phyloP scores from a whole-genome alignment of 2,113 vertebrate species.

The Dasyurus viverrinus region DNA sequence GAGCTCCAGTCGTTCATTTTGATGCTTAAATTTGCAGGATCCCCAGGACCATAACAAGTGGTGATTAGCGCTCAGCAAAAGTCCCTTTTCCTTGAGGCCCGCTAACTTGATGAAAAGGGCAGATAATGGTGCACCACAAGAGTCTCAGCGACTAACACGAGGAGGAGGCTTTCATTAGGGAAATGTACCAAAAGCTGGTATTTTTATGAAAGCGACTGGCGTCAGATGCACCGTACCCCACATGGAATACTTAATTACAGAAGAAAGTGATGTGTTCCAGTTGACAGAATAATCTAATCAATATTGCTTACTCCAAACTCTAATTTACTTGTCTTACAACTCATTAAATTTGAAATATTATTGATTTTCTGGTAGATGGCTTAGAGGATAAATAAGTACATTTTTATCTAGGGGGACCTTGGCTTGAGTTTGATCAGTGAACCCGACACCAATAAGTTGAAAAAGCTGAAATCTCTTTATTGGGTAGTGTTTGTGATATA shows the following conservation, averaged over 20 bases:
- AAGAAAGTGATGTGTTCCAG: constrained; percentile 81
- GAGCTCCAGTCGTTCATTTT: constrained; percentile 71
- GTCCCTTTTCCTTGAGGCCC: constrained; percentile 64
- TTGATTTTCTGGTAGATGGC: constrained; percentile 78
- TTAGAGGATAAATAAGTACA: constrained; percentile 79
- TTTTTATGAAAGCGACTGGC: constrained; percentile 47
- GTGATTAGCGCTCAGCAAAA: constrained; percentile 68
- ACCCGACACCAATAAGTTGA: constrained; percentile 62
- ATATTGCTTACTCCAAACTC: constrained; percentile 79
- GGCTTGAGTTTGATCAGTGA: constrained; percentile 75
- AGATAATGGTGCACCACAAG: not conserved
- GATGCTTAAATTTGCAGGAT: constrained; percentile 47
- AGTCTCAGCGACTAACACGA: not conserved
- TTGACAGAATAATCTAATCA: constrained; percentile 79
- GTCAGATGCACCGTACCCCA: constrained; percentile 43
- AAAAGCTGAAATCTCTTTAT: constrained; percentile 70
- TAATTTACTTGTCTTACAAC: constrained; percentile 87
- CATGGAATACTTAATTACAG: constrained; percentile 82
- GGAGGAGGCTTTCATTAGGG: constrained; percentile 68
- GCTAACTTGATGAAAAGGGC: constrained; percentile 55
- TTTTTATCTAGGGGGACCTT: constrained; percentile 73
- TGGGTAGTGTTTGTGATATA: constrained; percentile 55
- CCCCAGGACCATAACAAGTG: constrained; percentile 59
- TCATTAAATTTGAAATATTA: constrained; percentile 86
- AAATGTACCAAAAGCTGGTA: constrained; percentile 37